Evolutionary conservation across 2,797 vertebrate species (phyloP), one percentile per base, ranked within the genome.

Genomic region (Trachops cirrhosus): DNA sequence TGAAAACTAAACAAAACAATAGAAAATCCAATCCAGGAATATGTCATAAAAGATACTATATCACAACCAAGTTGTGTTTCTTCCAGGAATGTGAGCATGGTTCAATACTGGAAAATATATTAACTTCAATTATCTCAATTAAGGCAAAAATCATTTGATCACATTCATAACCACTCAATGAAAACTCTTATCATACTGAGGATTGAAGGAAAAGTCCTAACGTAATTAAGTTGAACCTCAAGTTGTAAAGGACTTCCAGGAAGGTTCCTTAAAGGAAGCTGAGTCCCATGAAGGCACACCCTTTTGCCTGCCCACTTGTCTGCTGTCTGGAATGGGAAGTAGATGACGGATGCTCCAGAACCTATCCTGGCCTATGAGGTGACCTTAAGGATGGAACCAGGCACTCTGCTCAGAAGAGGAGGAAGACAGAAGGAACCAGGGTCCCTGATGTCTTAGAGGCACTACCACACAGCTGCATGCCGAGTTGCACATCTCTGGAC

Each of bases 21-120:
- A 85, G 44, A 90, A 96, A 93, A 67, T 82, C 14, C 64, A 92
- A 94, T 7, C 22, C 14, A 77, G 34, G 41, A 95, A 87, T 82
- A 52, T 12, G 19, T 9, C 70, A 67, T 57, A 87, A 83, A 78
- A 83, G 39, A 94, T 16, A 64, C n/a, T 18, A 64, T 82, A 82
- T 64, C 26, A 75, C 77, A 95, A 91, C 11, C 46, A 91, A 67
- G 39, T 68, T 86, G 48, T 50, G 19, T 70, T 93, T 62, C 67
- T 67, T 85, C 79, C 19, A 91, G n/a, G 37, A 91, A 93, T 16
- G 29, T 0, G 4, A 94, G 44, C 14, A 18, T 48, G 54, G 21
- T 78, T 91, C 29, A 87, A 84, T 26, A 90, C 0, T 48, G 26
- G 26, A 77, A 90, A 87, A 83, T 18, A 77, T 3, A 93, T 29